Evolutionary conservation across 2,888 invertebrate species (phyloP).

Genomic region (Drosophila lutescens): DNA sequence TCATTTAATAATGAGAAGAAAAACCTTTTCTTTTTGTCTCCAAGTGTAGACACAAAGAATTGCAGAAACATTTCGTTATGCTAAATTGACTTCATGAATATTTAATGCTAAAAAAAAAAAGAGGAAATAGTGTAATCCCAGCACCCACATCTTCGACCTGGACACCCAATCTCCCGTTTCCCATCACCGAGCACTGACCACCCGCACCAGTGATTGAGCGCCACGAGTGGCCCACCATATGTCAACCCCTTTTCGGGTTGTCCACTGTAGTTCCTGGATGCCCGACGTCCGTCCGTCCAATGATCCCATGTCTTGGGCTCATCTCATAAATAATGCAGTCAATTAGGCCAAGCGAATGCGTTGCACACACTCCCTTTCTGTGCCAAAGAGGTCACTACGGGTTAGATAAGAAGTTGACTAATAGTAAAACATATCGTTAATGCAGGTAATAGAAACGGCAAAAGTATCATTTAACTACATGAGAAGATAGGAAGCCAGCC

Average conservation of each 20-base stretch:
- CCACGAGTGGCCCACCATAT: constrained; percentile 39
- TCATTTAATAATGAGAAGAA: no score
- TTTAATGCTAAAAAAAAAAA: constrained; percentile 50
- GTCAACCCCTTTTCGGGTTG: constrained; percentile 67
- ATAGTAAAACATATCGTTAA: neutral
- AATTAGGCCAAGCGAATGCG: constrained; percentile 64
- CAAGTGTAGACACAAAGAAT: constrained; percentile 1
- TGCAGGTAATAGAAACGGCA: neutral
- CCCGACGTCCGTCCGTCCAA: neutral
- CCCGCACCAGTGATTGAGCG: constrained; percentile 54
- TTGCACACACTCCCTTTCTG: constrained; percentile 42
- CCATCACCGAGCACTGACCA: constrained; percentile 24
- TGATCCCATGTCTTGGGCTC: constrained; percentile 22
- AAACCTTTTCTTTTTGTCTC: no score
- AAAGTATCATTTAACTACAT: neutral
- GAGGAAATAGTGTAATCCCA: constrained; percentile 57
- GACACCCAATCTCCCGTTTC: neutral
- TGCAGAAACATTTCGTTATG: constrained; percentile 55
- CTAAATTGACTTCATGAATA: constrained; percentile 68
- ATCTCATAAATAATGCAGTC: constrained; percentile 71
- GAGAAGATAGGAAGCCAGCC: neutral
- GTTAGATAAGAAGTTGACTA: constrained; percentile 1
- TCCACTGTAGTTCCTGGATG: constrained; percentile 6
- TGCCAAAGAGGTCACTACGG: constrained; percentile 1
- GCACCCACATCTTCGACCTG: constrained; percentile 2